Base-by-base conservation (phyloP, 2,888 invertebrate species). In the Callyntrura sp. region DNA sequence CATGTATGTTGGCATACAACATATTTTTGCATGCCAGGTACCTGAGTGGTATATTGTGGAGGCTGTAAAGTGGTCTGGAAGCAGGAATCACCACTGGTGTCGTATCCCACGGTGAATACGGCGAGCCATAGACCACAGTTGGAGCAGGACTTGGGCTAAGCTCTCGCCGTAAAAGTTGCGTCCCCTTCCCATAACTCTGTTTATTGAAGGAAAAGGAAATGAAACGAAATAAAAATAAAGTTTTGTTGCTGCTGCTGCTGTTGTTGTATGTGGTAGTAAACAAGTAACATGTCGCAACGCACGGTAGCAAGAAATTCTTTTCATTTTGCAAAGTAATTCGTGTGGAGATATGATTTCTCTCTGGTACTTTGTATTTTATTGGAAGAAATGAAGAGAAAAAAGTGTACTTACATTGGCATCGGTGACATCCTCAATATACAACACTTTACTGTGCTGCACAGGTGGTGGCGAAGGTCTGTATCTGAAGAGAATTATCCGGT, bases 341-440 rank as follows among this genome's bases (percentile, higher is more conserved):
- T 45, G 3, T 17, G 17, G n/a, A 43, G 70, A 70, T 12, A 45
- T 73, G 48, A 45, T 45, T 48, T 78, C 48, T 78, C 51, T 78
- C n/a, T 78, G 78, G 55, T 28, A 68, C 60, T 43, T 28, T 35
- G 12, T 11, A 70, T 62, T 62, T 68, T 68, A 14, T 20, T 76
- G 51, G 23, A 51, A 55, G 55, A 78, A 78, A 55, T 78, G 78
- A n/a, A 70, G 14, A 28, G 25, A 65, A 65, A 70, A 60, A 51
- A 3, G 14, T 45, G 12, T 51, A 62, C 81, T 81, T 73, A 85
- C 88, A 65, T 60, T 82, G 35, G 79, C n/a, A 87, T 91, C 84
- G 78, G 91, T 92, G 60, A 91, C 90, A 90, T 92, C 92, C 68
- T 91, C 91, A 70, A 92, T 92, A 84, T 92, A 92, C 73, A 89